Percentiles rank a stretch among this genome's conserved stretches.
Conservation (phyloP, 2,888 invertebrate species). For the Penaeus monodon region DNA sequence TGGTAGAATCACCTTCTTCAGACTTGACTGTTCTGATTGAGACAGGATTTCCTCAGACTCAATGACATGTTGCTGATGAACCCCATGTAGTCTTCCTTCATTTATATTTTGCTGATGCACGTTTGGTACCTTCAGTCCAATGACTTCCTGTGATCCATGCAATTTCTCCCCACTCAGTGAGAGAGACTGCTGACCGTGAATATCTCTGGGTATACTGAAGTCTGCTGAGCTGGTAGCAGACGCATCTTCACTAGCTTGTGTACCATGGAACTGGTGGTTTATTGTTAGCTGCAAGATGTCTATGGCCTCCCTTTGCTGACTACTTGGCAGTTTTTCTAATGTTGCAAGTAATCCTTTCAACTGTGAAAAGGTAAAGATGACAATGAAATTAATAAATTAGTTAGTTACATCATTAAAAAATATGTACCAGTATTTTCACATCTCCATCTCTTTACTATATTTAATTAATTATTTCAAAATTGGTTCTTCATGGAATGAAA, state of each 20-base stretch:
- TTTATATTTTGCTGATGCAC: constrained; percentile 6
- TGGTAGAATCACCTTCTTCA: too few species aligned
- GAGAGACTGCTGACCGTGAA: background rate
- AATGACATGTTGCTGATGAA: constrained; percentile 10
- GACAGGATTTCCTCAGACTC: background rate
- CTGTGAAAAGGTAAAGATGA: constrained; percentile 27
- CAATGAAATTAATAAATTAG: background rate
- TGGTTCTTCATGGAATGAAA: too few species aligned
- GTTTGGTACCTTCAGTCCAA: constrained; percentile 3
- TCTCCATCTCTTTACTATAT: too few species aligned
- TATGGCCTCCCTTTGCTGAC: constrained; percentile 44
- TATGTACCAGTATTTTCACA: too few species aligned
- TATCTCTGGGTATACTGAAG: constrained; percentile 2
- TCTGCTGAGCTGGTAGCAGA: background rate
- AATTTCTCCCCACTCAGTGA: background rate
- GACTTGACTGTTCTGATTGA: background rate
- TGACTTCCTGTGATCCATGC: background rate
- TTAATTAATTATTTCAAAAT: too few species aligned
- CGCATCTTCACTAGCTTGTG: background rate
- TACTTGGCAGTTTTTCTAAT: constrained; percentile 38
- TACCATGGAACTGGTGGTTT: constrained; percentile 20
- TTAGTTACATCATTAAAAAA: too few species aligned
- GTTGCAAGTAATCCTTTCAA: constrained; percentile 45
- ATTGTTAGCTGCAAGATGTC: constrained; percentile 39
- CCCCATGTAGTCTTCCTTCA: background rate